Conservation (phyloP, 2,797 vertebrate genomes). For the Sebastes taczanowskii region DNA sequence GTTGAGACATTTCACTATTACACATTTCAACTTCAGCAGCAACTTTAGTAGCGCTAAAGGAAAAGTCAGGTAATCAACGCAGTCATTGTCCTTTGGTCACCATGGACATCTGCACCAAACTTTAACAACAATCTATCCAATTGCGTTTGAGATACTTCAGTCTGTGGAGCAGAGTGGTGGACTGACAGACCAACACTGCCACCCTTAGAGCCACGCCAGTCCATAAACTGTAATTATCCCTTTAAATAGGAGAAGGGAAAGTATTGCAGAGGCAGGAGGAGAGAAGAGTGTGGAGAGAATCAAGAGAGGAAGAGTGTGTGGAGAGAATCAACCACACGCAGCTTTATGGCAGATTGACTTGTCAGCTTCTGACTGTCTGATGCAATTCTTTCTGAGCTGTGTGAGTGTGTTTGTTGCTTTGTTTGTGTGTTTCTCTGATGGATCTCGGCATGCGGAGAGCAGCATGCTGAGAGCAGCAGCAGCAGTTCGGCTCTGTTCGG, state of each 20-base stretch:
- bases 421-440: constrained; percentile 22
- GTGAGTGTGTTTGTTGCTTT: neutral
- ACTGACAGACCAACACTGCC: neutral
- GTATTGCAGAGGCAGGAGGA: neutral
- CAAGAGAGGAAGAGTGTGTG: neutral
- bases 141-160: neutral
- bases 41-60: neutral
- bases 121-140: neutral
- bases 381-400: constrained; percentile 5
- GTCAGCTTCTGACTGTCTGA: constrained; percentile 29
- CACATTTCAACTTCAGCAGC: too few relatives aligned
- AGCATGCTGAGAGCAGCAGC: neutral
- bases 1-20: neutral
- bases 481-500: constrained; percentile 9
- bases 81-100: neutral
- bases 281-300: neutral
- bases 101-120: neutral
- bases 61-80: too few relatives aligned
- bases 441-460: constrained; percentile 31
- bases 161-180: neutral
- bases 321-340: neutral
- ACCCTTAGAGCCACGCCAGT: neutral
- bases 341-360: constrained; percentile 12
- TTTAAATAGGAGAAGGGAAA: constrained; percentile 12
- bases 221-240: neutral